Base-by-base conservation (phyloP, 1,140 invertebrate genomes). In the Bursaphelenchus mucronatus region DNA sequence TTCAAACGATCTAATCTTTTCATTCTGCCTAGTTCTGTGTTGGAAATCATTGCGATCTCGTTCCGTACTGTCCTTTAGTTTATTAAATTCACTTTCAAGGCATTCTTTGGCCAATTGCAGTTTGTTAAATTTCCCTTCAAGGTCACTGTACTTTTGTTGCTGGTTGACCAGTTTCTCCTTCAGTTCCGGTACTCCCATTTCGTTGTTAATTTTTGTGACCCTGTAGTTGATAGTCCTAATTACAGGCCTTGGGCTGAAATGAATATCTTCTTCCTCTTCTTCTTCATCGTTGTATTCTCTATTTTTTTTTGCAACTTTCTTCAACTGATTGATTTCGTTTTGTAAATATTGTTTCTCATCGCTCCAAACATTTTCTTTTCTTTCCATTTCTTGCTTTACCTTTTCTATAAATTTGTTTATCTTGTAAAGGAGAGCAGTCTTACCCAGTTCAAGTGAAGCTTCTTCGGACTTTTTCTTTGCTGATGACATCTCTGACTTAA, bases 381-480 rank as follows among this genome's bases (percentile, higher is more conserved):
- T 51, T 52, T 73, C 41, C 54, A 64, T 50, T 13, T 50, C 50
- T 7, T 73, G 49, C 15, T 69, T 46, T 7, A 70, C 39, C 40
- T 58, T 45, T 39, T 66, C 69, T 54, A 46, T 21, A 61, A 64
- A 46, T 44, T 7, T 19, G 30, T 30, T 5, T 30, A 30, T 1
- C 30, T 45, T 43, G 47, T n/a, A n/a, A n/a, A 49, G 13, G 47
- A 49, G 4, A n/a, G 0, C 10, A 49, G 10, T 19, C 50, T 57
- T 53, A 46, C 52, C 54, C 10, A 78, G 49, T 47, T 61, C 61
- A n/a, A 53, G 49, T 6, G 65, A 62, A 49, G 64, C 73, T 50
- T 78, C 78, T 30, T 80, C 79, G 2, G 64, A 67, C 13, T 71
- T 56, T 54, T 80, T 81, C 62, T 76, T 81, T 58, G 81, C 55